Conservation (phyloP, 2,113 vertebrate genomes). For the Strix aluco region DNA sequence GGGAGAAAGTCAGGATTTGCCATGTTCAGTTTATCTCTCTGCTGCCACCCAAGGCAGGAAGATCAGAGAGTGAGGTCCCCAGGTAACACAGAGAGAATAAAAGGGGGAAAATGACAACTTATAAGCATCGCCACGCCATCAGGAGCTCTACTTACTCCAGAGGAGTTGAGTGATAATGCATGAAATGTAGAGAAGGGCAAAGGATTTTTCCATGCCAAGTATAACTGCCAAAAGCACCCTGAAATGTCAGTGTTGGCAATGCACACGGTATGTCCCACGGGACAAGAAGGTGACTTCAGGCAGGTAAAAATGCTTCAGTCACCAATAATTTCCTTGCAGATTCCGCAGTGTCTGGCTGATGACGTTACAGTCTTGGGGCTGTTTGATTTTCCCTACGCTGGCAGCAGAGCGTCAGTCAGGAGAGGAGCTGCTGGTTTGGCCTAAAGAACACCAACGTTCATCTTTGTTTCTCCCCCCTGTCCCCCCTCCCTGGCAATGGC, state of each 20-base stretch:
- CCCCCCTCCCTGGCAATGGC: not conserved
- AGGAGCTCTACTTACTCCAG: not conserved
- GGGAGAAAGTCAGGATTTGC: too few species aligned
- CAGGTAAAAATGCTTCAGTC: not conserved
- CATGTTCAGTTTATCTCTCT: fast-evolving
- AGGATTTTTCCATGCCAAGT: not conserved
- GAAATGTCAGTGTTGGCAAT: not conserved
- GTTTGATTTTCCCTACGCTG: not conserved
- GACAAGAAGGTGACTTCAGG: not conserved
- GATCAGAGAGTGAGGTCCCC: not conserved
- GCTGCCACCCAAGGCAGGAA: not conserved
- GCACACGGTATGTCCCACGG: fast-evolving
- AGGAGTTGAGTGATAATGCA: too few species aligned
- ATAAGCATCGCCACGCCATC: not conserved
- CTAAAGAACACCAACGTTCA: fast-evolving
- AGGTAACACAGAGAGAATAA: not conserved
- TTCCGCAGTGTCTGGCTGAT: fast-evolving
- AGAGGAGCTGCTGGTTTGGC: not conserved
- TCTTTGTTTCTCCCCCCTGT: not conserved
- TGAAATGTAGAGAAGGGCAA: not conserved
- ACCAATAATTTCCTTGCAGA: not conserved
- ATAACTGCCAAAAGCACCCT: not conserved
- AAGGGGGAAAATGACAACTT: not conserved
- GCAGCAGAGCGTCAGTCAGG: not conserved
- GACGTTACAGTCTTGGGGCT: not conserved